Evolutionary conservation across 2,113 vertebrate species (phyloP), one percentile per base, ranked within the genome.

Genomic region (Cynopterus brachyotis): DNA sequence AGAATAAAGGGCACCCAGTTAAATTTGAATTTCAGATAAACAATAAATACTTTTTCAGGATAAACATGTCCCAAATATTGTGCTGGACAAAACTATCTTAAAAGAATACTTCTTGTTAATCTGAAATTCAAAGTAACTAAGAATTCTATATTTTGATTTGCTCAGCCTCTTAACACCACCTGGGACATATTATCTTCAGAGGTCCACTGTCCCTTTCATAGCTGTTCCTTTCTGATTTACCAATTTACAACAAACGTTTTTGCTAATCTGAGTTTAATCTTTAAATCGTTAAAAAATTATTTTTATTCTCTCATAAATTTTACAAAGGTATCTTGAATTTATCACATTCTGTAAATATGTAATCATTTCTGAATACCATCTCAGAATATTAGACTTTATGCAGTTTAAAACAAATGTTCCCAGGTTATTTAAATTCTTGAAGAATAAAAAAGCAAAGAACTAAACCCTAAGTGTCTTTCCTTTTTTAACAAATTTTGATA

Each of bases 391-490:
- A 59, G 19, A 85, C 89, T 83, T 53, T 75, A 60, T 55, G 40
- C 40, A 96, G 90, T 76, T 96, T 35, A 83, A 86, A 96, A 86
- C 30, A 42, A 82, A 87, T 59, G 3, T 9, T 85, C 30, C 73
- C 12, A 69, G 15, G 6, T 91, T 85, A 57, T 86, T 96, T 75
- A 28, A 86, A 89, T 5, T 24, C 37, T 64, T 47, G 9, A 32
- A 37, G 53, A 93, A 70, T 19, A 70, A 16, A 96, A 96, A 95
- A 93, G 84, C 8, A 85, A 69, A 78, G 76, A 45, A 59, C 16
- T 30, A 95, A 89, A 78, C 16, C 9, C 30, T 26, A 64, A 89
- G 20, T 90, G 12, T 22, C 30, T 89, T 91, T 80, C 28, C 6
- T 66, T 81, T 89, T 50, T 15, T 32, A 73, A 83, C 35, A 6